Base-by-base conservation (phyloP, 2,888 invertebrate species). In the Cephus pulcher region DNA sequence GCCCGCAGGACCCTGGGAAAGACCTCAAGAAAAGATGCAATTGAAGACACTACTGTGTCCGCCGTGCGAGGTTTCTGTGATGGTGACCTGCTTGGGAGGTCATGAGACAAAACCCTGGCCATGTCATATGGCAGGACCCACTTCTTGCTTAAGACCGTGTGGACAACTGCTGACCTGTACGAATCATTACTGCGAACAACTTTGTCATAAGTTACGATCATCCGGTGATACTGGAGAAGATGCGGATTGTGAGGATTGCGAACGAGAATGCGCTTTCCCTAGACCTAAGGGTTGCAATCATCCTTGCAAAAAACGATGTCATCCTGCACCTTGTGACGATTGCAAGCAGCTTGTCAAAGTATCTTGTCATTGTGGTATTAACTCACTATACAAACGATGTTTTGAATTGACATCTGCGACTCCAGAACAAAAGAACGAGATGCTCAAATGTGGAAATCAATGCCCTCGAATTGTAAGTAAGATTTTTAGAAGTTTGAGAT, bases 281-380 rank as follows among this genome's bases (percentile, higher is more conserved):
- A 94, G 97, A 76, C 96, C 96, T 15, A 90, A 92, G 12, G 96
- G 95, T 71, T 98, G 98, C 89, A 92, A 92, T 1, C 98, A 98
- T 90, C 92, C 93, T 35, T 98, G 98, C 89, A 91, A 94, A 2
- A 93, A 93, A 82, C 92, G 93, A 0, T 97, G 97, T 86, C 97
- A 97, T 91, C 94, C 95, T 1, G 95, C 95, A 0, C 92, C 93
- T 0, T 98, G 98, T 88, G 94, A 94, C 0, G 94, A 95, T 0
- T 98, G 98, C 90, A 94, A 93, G 73, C 93, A 94, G 78, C 93
- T 95, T 84, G 93, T 96, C 35, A 93, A 95, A 86, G 89, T 95
- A 75, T 93, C 94, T 68, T 98, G 98, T 85, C 97, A 98, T 89
- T 98, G 98, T 89, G 95, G 95, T 0, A 92, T 97, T 9, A 95